Conservation (phyloP, 1,140 invertebrate species). For the Matsumurasca onukii region DNA sequence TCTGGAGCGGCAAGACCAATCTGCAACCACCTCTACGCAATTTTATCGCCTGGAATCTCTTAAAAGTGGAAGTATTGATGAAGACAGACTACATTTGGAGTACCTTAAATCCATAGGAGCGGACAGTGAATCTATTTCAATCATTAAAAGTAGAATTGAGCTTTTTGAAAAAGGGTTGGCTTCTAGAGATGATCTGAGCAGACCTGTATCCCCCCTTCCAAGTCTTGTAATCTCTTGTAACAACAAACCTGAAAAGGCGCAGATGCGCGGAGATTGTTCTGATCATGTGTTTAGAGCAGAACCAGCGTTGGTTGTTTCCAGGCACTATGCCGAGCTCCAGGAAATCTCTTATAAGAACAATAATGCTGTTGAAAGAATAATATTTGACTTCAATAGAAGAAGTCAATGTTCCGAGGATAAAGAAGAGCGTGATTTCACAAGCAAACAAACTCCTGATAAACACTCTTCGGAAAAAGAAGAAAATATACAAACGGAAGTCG, state of each 20-base stretch:
- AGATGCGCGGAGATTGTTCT: too few relatives aligned
- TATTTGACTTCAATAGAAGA: slow-evolving; percentile 17
- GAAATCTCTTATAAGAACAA: neutral
- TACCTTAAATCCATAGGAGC: slow-evolving; percentile 13
- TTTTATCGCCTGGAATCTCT: neutral
- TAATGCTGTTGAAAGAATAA: neutral
- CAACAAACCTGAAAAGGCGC: too few relatives aligned
- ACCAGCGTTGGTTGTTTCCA: slow-evolving; percentile 17
- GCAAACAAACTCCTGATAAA: too few relatives aligned
- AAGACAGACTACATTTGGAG: neutral
- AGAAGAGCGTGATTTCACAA: neutral
- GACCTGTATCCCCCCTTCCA: too few relatives aligned
- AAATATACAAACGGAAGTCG: too few relatives aligned
- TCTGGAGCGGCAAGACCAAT: neutral
- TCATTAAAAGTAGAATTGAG: neutral
- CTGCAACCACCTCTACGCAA: neutral
- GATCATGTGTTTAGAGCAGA: slow-evolving; percentile 8
- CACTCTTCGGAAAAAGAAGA: too few relatives aligned
- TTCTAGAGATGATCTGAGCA: too few relatives aligned
- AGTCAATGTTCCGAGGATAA: neutral
- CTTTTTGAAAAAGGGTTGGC: slow-evolving; percentile 11
- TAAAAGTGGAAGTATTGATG: neutral
- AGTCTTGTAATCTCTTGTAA: too few relatives aligned
- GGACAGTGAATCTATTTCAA: neutral
- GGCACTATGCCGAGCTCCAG: slow-evolving; percentile 13